Evolutionary conservation across 2,888 invertebrate genomes (phyloP).

Genomic region (Nomada fabriciana): DNA sequence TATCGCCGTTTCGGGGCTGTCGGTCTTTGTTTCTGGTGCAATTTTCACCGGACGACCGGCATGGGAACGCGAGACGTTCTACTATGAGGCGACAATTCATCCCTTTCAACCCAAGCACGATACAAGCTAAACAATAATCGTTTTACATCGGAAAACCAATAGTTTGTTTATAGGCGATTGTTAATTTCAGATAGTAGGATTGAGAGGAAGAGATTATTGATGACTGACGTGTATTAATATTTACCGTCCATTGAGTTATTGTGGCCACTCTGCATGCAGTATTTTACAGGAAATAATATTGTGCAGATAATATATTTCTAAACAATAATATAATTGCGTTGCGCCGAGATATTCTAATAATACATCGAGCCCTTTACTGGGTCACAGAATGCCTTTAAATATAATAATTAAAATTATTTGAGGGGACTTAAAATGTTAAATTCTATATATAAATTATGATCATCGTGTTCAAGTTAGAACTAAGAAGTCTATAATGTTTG

Average conservation of each 20-base stretch:
- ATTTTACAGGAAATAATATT: neutral
- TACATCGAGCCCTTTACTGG: no score
- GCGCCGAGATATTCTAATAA: no score
- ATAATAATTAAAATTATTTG: no score
- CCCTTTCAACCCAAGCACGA: neutral
- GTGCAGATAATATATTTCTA: neutral
- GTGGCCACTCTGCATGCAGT: neutral
- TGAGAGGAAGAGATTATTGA: no score
- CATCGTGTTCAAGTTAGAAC: no score
- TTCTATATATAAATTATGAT: no score
- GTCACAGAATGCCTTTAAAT: no score
- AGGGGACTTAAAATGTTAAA: no score
- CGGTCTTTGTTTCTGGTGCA: conserved; percentile 3
- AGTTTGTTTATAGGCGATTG: neutral
- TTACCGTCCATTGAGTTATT: no score
- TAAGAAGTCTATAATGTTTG: no score
- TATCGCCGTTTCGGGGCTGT: conserved; percentile 19
- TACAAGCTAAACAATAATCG: no score
- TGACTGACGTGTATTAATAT: no score
- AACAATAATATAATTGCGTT: neutral
- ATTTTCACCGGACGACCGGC: conserved; percentile 25
- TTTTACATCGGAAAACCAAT: neutral
- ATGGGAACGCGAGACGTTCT: conserved; percentile 22
- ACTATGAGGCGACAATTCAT: conserved; percentile 4
- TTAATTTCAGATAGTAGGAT: neutral